These are phyloP conservation scores for Athene cunicularia DNA, from an alignment of 2,113 vertebrate species.

Conservation along the genomic window DNA sequence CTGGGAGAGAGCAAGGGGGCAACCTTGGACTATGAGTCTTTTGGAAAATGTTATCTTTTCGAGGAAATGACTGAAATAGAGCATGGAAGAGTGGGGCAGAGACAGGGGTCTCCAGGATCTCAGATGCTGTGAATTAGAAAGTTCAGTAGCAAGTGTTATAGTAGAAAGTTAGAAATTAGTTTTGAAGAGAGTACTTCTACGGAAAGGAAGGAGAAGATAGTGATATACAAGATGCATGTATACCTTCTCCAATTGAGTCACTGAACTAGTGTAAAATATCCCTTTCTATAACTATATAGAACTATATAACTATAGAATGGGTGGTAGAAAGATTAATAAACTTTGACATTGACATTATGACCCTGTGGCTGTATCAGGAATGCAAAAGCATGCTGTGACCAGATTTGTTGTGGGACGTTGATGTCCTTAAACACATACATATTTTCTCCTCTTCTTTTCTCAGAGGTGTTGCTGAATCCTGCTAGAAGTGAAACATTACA, in stretches of 20 bases:
- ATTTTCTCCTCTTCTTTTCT: background rate
- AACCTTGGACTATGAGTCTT: background rate
- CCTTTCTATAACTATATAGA: background rate
- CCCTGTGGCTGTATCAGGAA: background rate
- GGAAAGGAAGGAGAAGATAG: background rate
- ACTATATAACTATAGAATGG: background rate
- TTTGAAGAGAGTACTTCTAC: background rate
- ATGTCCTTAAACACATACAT: fast-evolving
- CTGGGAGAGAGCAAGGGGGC: background rate
- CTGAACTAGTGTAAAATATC: background rate
- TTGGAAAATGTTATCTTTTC: background rate
- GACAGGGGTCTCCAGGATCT: background rate
- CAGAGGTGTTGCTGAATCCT: background rate
- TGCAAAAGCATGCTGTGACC: background rate
- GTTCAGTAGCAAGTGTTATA: background rate
- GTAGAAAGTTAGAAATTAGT: background rate
- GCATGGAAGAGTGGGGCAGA: background rate
- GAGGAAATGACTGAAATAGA: background rate
- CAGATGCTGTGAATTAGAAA: background rate
- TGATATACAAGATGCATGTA: background rate
- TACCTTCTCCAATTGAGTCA: background rate
- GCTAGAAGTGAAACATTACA: background rate
- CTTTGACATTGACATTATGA: background rate
- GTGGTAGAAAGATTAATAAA: background rate
- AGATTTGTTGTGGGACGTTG: background rate